Percentiles rank a stretch among this genome's conserved stretches.
phyloP scores from a whole-genome alignment of 2,888 invertebrate species.

The Eupithecia subfuscata region DNA sequence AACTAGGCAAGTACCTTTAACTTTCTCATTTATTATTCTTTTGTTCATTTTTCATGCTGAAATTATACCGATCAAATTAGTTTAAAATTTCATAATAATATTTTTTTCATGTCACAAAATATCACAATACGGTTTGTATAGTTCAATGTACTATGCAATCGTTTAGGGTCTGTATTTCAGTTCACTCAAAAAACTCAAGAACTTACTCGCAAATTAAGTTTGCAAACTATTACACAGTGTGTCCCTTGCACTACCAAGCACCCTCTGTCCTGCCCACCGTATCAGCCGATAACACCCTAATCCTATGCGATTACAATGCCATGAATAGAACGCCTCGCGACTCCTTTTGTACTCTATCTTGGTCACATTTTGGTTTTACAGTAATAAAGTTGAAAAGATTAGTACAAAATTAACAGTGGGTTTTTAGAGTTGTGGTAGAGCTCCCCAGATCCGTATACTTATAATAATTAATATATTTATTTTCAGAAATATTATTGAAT shows the following conservation, averaged over 20 bases:
- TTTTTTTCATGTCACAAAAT: too few species aligned
- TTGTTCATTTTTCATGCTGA: constrained; percentile 34
- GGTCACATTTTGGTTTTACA: constrained; percentile 62
- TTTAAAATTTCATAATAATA: background rate
- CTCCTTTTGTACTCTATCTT: constrained; percentile 70
- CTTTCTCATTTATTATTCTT: constrained; percentile 27
- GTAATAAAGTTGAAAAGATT: constrained; percentile 11
- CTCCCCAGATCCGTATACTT: background rate
- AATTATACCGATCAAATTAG: constrained; percentile 9
- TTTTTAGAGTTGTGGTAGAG: background rate
- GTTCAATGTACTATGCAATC: too few species aligned
- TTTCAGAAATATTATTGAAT: background rate
- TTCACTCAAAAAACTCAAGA: background rate
- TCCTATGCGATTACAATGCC: constrained; percentile 73
- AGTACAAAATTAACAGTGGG: background rate
- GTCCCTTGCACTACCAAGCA: constrained; percentile 46
- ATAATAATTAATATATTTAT: background rate
- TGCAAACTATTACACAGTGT: constrained; percentile 42
- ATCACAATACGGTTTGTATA: too few species aligned
- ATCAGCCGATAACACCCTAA: constrained; percentile 76
- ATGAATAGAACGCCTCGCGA: constrained; percentile 59
- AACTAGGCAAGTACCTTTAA: constrained; percentile 28
- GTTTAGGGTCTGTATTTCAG: too few species aligned
- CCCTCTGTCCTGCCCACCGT: constrained; percentile 56
- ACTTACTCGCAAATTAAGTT: background rate